Percentiles rank a stretch among this genome's conserved stretches.
These are phyloP conservation scores for Lumbricus terrestris DNA, from an alignment of 2,888 invertebrate species.

Conservation along the genomic window DNA sequence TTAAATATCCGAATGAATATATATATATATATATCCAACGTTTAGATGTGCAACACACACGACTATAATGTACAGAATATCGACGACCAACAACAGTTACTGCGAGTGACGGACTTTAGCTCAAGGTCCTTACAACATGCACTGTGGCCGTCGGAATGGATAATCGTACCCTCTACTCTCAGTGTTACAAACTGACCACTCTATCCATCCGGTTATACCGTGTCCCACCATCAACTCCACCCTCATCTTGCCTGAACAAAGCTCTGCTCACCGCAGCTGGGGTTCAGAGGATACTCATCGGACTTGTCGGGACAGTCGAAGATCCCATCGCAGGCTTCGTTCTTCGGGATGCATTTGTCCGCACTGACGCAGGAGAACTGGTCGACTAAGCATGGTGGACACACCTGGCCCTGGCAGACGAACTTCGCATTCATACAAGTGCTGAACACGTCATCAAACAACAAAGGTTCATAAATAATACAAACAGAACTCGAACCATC, in stretches of 20 bases:
- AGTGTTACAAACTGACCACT: no score
- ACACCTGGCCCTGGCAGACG: not conserved
- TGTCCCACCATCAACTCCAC: not conserved
- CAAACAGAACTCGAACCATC: no score
- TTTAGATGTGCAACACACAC: no score
- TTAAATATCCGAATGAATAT: no score
- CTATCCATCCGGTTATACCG: no score
- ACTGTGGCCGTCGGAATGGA: no score
- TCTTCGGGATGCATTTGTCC: constrained; percentile 16
- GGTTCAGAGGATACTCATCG: constrained; percentile 34
- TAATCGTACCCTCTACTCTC: no score
- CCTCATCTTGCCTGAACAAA: not conserved
- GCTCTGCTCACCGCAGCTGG: not conserved
- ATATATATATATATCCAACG: no score
- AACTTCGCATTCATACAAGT: not conserved
- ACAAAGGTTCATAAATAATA: not conserved
- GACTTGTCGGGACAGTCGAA: constrained; percentile 38
- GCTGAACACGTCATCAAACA: not conserved
- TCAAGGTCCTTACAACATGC: no score
- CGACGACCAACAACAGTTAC: no score
- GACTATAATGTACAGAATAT: no score
- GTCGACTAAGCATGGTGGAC: constrained; percentile 18
- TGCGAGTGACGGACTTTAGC: no score
- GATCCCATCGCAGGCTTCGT: constrained; percentile 20
- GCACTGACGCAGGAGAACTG: constrained; percentile 22